phyloP scores from a whole-genome alignment of 2,113 vertebrate genomes.

The Trogon surrucura region DNA sequence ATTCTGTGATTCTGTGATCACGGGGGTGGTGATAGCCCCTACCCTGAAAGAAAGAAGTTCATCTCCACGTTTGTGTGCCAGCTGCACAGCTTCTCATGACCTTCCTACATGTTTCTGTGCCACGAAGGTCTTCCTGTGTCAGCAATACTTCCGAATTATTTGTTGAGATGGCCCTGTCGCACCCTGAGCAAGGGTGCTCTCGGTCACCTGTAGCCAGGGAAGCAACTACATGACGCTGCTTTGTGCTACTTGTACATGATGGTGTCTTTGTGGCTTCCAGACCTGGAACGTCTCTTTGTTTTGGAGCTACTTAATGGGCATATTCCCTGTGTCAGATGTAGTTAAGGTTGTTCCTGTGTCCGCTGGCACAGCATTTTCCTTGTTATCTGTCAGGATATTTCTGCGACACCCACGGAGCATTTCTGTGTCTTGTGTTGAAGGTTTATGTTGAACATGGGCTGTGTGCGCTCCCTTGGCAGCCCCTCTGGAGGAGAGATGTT shows the following conservation, averaged over 20 bases:
- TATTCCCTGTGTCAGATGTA: background rate
- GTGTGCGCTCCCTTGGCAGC: background rate
- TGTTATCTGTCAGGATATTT: slow-evolving; percentile 3
- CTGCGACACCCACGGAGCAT: background rate
- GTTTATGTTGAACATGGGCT: background rate
- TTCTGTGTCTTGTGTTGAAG: background rate
- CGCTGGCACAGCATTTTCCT: background rate
- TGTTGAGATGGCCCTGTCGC: background rate
- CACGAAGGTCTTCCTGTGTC: background rate
- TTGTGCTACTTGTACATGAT: background rate
- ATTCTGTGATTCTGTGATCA: too few relatives aligned
- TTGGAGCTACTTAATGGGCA: background rate
- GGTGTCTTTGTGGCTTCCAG: background rate
- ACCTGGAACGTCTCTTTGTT: background rate
- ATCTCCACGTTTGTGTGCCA: background rate
- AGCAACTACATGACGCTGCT: background rate
- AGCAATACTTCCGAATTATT: background rate
- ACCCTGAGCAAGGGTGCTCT: background rate
- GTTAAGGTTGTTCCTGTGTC: background rate
- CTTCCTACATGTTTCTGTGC: background rate
- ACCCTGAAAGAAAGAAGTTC: background rate
- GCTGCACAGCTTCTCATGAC: background rate
- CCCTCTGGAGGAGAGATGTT: background rate
- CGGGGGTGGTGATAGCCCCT: background rate
- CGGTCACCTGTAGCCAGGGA: background rate